Base-by-base conservation (phyloP, 2,888 invertebrate species). In the Caenorhabditis drosophilae region DNA sequence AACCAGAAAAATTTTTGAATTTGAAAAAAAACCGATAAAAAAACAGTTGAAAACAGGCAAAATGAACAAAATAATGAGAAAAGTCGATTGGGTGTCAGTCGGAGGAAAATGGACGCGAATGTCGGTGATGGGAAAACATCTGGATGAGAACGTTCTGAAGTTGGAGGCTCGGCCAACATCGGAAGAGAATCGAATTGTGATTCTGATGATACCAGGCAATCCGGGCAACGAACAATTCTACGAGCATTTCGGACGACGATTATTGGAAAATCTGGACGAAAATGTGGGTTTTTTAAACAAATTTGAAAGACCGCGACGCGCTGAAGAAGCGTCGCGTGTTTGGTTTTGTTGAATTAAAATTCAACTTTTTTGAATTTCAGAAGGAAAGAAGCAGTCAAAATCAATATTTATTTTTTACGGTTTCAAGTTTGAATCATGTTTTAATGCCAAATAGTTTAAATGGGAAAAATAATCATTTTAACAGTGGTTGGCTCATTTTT, bases 211-310 rank as follows among this genome's bases (percentile, higher is more conserved):
- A 44, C 75, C 75, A 70, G 79, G 79, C 6, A 79, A 79, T 52
- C 79, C 79, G 1, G 79, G 79, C 25, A 79, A 79, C 67, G 79
- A 80, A 26, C 67, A 68, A 18, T 80, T 79, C 51, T 80, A 80
- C 50, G 70, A 75, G 1, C 72, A 77, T 41, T 80, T 80, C 44
- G 78, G 78, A 1, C 51, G 58, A 16, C 54, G 54, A 36, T 45
- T 80, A 1, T 50, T 78, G 4, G 47, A 57, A 25, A 74, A 72
- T 61, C 15, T 63, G 31, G 12, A 31, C 16, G 31, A 45, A 20
- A 44, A 44, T 12, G 41, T 41, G 16, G 18, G 18, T 7, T 18
- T 18, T 16, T 16, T 12, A 41, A 41, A n/a, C n/a, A n/a, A n/a
- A n/a, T n/a, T n/a, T n/a, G n/a, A n/a, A n/a, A n/a, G n/a, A n/a